These are phyloP conservation scores for Carcharodon carcharias DNA, from an alignment of 2,797 vertebrate genomes.

Conservation along the genomic window DNA sequence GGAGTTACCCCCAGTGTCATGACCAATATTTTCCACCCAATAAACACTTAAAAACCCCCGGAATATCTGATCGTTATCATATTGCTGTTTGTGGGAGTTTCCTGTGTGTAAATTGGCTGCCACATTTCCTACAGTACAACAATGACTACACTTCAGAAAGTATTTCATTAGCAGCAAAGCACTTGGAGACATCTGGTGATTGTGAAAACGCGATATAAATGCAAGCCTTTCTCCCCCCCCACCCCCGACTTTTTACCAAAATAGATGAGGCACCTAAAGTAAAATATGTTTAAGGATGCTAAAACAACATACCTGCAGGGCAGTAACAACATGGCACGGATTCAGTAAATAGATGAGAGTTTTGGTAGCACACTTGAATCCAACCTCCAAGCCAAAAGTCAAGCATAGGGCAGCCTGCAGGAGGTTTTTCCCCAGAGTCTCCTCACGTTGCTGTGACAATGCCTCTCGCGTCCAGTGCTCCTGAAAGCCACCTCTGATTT, in stretches of 20 bases:
- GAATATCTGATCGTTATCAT: not conserved
- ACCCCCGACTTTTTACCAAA: not conserved
- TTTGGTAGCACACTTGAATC: slow-evolving; percentile 34
- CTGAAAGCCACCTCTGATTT: not conserved
- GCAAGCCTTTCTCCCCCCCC: no score
- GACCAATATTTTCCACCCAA: not conserved
- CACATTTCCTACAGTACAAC: not conserved
- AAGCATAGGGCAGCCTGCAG: slow-evolving; percentile 24
- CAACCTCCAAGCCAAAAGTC: slow-evolving; percentile 38
- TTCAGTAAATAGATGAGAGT: slow-evolving; percentile 39
- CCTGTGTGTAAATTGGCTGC: not conserved
- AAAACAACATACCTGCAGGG: slow-evolving; percentile 32
- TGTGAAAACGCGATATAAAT: not conserved
- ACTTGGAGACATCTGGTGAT: not conserved
- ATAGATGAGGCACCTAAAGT: not conserved
- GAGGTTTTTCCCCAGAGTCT: slow-evolving; percentile 15
- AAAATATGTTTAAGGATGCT: not conserved
- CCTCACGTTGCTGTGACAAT: not conserved
- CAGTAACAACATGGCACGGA: slow-evolving; percentile 36
- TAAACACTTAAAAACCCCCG: no score
- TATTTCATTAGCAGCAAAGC: not conserved
- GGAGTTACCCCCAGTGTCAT: no score
- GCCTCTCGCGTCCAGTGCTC: no score
- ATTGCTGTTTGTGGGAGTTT: not conserved
- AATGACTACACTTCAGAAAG: not conserved